phyloP scores from a whole-genome alignment of 2,888 invertebrate species.

The Elmis aenea region DNA sequence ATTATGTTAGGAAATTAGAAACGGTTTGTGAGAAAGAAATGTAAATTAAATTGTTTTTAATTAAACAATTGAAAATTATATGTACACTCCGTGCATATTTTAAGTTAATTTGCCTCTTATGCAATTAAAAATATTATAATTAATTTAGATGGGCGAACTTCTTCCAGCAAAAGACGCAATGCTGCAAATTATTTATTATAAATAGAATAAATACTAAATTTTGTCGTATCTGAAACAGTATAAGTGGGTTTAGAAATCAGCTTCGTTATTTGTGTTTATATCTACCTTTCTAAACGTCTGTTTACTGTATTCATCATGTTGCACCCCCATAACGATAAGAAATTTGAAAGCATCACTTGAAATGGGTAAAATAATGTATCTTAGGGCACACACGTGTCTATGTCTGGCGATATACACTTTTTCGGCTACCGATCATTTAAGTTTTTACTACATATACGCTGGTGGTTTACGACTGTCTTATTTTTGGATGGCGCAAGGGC shows the following conservation, averaged over 20 bases:
- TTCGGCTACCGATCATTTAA: constrained; percentile 21
- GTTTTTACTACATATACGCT: constrained; percentile 14
- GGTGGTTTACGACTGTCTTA: constrained; percentile 17
- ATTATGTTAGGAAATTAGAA: no score
- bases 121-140: no score
- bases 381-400: constrained; percentile 21
- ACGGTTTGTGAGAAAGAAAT: no score
- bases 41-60: no score
- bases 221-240: no score
- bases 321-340: constrained; percentile 39
- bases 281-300: constrained; percentile 25
- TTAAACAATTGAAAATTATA: no score
- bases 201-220: no score
- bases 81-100: no score
- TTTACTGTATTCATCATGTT: constrained; percentile 38
- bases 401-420: constrained; percentile 18
- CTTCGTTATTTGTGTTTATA: constrained; percentile 3
- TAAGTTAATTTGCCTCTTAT: no score
- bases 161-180: no score
- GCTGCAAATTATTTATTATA: no score
- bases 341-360: constrained; percentile 34
- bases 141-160: no score
- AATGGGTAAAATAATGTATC: constrained; percentile 27
- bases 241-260: not conserved
- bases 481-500: constrained; percentile 21